phyloP scores from a whole-genome alignment of 1,140 invertebrate species.

The Halesus radiatus region DNA sequence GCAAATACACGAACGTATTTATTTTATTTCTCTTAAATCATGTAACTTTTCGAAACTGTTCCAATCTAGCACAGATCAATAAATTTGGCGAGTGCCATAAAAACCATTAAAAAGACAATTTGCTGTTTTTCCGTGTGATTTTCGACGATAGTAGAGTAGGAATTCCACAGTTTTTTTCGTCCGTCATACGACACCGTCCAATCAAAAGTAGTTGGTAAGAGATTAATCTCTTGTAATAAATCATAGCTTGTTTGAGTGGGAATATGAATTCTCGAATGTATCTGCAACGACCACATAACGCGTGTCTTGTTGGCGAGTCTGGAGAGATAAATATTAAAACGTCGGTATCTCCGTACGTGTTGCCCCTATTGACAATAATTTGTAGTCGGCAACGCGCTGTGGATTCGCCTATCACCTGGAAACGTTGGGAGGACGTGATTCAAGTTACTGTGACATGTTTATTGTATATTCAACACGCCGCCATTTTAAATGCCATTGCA shows the following conservation, averaged over 20 bases:
- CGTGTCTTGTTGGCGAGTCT: background rate
- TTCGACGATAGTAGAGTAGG: no score
- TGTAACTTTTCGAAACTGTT: no score
- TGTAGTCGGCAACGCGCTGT: background rate
- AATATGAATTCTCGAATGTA: background rate
- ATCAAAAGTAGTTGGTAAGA: no score
- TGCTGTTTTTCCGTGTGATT: no score
- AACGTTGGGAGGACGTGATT: background rate
- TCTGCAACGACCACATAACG: background rate
- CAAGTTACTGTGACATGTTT: slow-evolving; percentile 18
- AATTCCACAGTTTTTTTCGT: no score
- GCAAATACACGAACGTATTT: no score
- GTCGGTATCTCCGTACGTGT: background rate
- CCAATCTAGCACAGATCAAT: no score
- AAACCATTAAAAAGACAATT: no score
- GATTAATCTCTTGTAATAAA: background rate
- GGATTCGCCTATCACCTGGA: background rate
- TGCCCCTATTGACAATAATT: background rate
- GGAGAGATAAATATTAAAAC: slow-evolving; percentile 1
- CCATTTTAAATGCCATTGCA: slow-evolving; percentile 25
- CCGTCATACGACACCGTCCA: no score
- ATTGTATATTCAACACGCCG: slow-evolving; percentile 20
- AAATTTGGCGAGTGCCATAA: no score
- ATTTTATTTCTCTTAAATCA: no score
- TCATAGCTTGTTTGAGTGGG: background rate